These are phyloP conservation scores for Apostichopus japonicus DNA, from an alignment of 35 echinoderm and acorn worm species.

Conservation along the genomic window DNA sequence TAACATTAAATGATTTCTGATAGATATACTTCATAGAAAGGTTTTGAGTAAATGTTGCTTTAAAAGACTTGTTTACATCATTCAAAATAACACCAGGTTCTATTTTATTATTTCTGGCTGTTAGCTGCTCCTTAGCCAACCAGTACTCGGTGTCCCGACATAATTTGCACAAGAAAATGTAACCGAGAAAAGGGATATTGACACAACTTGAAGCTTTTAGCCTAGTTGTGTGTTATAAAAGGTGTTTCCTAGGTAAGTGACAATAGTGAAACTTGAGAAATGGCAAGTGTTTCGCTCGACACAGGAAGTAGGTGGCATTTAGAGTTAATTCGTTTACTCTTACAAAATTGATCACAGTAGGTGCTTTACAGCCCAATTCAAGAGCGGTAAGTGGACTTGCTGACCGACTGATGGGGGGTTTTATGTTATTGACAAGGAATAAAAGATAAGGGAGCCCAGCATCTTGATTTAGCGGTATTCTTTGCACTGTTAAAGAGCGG, in stretches of 20 bases:
- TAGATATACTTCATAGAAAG: too few relatives aligned
- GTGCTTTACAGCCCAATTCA: neutral
- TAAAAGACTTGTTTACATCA: too few relatives aligned
- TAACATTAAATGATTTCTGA: too few relatives aligned
- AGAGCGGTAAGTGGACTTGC: neutral
- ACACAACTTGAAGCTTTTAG: neutral
- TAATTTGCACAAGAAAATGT: neutral
- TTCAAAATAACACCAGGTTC: too few relatives aligned
- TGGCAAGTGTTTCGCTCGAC: neutral
- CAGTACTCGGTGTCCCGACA: too few relatives aligned
- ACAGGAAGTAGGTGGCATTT: conserved; percentile 12
- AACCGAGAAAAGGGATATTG: neutral
- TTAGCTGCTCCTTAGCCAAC: too few relatives aligned
- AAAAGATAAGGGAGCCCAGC: neutral
- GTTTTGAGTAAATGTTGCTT: too few relatives aligned
- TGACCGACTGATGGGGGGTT: neutral
- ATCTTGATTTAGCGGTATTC: neutral
- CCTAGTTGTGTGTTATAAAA: neutral
- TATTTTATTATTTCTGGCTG: too few relatives aligned
- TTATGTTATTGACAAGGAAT: neutral
- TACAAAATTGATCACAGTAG: neutral
- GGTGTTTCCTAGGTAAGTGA: neutral
- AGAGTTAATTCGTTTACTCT: conserved; percentile 19
- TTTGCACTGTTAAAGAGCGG: too few relatives aligned
- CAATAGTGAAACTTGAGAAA: neutral